phyloP scores from a whole-genome alignment of 2,113 vertebrate species.

The Albula goreensis region DNA sequence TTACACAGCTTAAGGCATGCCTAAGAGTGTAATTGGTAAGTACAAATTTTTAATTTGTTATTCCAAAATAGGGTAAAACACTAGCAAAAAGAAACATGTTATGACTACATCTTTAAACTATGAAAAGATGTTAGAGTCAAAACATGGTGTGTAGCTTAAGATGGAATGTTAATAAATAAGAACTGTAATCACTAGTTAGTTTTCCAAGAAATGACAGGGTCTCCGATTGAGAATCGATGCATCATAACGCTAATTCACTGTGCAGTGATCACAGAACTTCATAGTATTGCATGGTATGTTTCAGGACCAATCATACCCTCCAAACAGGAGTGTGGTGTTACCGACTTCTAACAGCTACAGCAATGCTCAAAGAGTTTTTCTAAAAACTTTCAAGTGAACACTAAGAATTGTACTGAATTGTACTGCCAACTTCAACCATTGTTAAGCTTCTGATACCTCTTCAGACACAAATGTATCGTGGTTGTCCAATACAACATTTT shows the following conservation, averaged over 20 bases:
- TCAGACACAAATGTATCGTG: too few relatives aligned
- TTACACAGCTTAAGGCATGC: background rate
- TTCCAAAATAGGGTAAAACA: too few relatives aligned
- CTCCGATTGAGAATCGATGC: background rate
- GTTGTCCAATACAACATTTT: too few relatives aligned
- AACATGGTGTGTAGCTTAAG: background rate
- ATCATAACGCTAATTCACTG: background rate
- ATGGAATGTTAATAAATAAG: background rate
- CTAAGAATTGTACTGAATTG: too few relatives aligned
- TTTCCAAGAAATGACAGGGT: background rate
- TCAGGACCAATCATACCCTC: background rate
- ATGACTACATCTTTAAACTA: background rate
- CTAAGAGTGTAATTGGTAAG: background rate
- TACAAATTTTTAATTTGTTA: background rate
- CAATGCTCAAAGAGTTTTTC: background rate
- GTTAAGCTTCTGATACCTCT: too few relatives aligned
- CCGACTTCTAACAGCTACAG: background rate
- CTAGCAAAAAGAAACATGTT: background rate
- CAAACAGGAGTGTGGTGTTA: background rate
- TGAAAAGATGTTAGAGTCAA: background rate
- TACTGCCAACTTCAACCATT: too few relatives aligned
- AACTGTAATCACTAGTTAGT: background rate
- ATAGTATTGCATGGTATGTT: background rate
- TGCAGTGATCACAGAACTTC: background rate
- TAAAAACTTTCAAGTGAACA: too few relatives aligned